Evolutionary conservation across 2,888 invertebrate species (phyloP).

Genomic region (Fragum sueziense): DNA sequence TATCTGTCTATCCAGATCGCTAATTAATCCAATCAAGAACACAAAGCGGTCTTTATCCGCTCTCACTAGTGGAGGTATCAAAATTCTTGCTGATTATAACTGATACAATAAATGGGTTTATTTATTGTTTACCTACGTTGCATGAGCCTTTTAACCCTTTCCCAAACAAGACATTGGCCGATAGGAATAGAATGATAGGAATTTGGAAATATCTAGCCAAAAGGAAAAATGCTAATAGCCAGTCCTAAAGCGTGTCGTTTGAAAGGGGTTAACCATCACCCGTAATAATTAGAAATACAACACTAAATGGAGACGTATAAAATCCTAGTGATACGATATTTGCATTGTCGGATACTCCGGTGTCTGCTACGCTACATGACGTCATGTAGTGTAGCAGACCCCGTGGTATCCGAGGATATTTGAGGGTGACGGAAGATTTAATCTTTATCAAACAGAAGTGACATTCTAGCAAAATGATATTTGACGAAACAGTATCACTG

Average conservation of each 20-base stretch:
- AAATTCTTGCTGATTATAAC: not conserved
- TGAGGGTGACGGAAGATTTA: too few species aligned
- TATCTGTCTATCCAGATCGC: not conserved
- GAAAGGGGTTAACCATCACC: too few species aligned
- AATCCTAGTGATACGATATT: too few species aligned
- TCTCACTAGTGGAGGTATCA: not conserved
- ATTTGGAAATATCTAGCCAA: not conserved
- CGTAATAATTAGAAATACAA: too few species aligned
- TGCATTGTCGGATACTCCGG: too few species aligned
- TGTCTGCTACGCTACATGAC: too few species aligned
- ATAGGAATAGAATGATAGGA: not conserved
- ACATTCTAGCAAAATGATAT: too few species aligned
- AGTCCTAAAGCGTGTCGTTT: too few species aligned
- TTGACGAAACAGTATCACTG: not conserved
- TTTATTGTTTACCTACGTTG: not conserved
- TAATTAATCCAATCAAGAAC: constrained; percentile 13
- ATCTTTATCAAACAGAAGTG: too few species aligned
- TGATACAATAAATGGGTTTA: not conserved
- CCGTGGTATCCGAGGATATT: too few species aligned
- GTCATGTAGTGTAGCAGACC: too few species aligned
- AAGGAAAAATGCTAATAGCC: not conserved
- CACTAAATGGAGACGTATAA: too few species aligned
- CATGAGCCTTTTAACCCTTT: not conserved
- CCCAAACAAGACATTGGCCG: not conserved
- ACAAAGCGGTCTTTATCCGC: not conserved